A percentile compares a stretch with the other conserved stretches of the same genome.
Conservation (phyloP, 2,797 vertebrate genomes). For the Psittacula echo region DNA sequence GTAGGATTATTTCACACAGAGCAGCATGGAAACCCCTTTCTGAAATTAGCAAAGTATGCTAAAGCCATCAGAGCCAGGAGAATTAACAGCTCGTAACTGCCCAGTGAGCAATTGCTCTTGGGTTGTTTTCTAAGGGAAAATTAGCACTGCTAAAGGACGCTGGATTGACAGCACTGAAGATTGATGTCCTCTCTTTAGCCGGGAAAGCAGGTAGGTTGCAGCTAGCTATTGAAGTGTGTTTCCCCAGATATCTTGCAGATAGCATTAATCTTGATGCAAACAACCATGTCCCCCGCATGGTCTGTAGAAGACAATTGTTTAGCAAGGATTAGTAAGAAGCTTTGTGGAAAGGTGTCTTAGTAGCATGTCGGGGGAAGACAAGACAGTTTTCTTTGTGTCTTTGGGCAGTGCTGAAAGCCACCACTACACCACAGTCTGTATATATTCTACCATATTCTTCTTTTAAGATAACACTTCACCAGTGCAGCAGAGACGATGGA, state of each 20-base stretch:
- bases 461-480: not conserved
- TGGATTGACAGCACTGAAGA: not conserved
- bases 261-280: rapidly evolving
- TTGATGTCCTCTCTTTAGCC: not conserved
- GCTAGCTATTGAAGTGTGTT: not conserved
- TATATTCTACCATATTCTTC: not conserved
- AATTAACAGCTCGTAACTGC: conserved; percentile 24
- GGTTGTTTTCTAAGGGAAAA: not conserved
- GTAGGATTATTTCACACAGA: not conserved
- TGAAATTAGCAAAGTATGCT: not conserved
- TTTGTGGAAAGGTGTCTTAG: not conserved
- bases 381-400: not conserved
- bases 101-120: not conserved
- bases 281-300: rapidly evolving
- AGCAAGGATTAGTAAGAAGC: not conserved
- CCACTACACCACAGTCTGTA: not conserved
- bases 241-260: not conserved
- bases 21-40: not conserved
- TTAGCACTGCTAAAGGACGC: not conserved
- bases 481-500: not conserved
- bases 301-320: not conserved
- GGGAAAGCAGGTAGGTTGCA: not conserved
- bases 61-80: not conserved
- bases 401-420: not conserved
- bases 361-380: not conserved